Evolutionary conservation across 2,797 vertebrate species (phyloP), one percentile per base, ranked within the genome.

Genomic region (Hemitrygon akajei): DNA sequence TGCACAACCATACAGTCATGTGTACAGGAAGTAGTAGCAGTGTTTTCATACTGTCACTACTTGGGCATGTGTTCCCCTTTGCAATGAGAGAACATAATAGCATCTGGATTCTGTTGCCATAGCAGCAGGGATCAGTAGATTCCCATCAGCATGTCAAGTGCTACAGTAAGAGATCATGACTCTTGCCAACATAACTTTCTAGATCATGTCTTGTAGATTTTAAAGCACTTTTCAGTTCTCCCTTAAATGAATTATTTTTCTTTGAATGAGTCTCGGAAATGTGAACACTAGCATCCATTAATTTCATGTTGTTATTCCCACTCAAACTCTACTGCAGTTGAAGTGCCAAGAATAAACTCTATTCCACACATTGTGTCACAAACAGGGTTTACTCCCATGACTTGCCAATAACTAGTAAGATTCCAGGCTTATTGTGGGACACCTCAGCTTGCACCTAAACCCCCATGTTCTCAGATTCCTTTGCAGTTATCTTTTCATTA

Each of bases 81-180:
- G 40, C 37, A 7, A 3, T 20, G 27, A 71, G 91, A 60, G 93
- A 84, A 76, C 80, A 14, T 77, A 0, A 5, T 66, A 95, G 95
- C 94, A 93, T 94, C 84, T 94, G 87, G 56, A 82, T 95, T 56
- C 94, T 94, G 27, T 95, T 95, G 95, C 79, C 94, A 95, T 16
- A 66, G 94, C 94, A 95, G 94, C 94, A 94, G 11, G 66, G 95
- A 94, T 94, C 86, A 94, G 71, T 84, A 93, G 7, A 60, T 94
- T 94, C 94, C 66, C 94, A 94, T 76, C 80, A 94, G 93, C 20
- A 94, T 80, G 20, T 94, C 93, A 93, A 89, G 79, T 7, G 94
- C 95, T 94, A 80, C 94, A 94, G 63, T 34, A 84, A 93, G 86
- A 91, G 94, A 94, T 89, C 93, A 81, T 93, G 94, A 94, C 93